Evolutionary conservation across 2,888 invertebrate genomes (phyloP).

Genomic region (Andrena haemorrhoa): DNA sequence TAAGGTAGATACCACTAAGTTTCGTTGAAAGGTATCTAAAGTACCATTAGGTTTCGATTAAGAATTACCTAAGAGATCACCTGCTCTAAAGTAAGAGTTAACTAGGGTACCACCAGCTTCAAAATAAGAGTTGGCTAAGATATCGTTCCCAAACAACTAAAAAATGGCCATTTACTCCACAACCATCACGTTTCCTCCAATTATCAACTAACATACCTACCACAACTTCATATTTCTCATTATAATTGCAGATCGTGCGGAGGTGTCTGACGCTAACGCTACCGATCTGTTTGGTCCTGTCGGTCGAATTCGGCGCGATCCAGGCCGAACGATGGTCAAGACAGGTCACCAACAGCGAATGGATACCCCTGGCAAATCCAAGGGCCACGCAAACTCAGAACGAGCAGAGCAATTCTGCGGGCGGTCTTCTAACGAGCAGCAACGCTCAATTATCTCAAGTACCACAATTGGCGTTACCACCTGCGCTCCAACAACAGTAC

Average conservation of each 20-base stretch:
- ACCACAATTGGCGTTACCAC: constrained; percentile 76
- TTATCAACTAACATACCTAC: too few species aligned
- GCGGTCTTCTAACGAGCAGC: constrained; percentile 13
- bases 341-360: constrained; percentile 82
- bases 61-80: too few species aligned
- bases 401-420: constrained; percentile 52
- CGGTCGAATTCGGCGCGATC: constrained; percentile 52
- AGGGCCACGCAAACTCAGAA: constrained; percentile 68
- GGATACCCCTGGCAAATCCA: constrained; percentile 83
- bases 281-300: constrained; percentile 73
- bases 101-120: too few species aligned
- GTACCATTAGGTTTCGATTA: too few species aligned
- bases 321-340: constrained; percentile 82
- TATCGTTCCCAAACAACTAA: too few species aligned
- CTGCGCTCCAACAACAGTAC: constrained; percentile 82
- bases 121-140: too few species aligned
- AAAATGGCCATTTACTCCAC: too few species aligned
- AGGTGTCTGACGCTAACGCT: constrained; percentile 71
- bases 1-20: too few species aligned
- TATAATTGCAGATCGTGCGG: constrained; percentile 75
- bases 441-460: constrained; percentile 55
- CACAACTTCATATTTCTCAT: not conserved
- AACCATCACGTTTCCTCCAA: not conserved
- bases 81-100: too few species aligned
- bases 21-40: too few species aligned